These are phyloP conservation scores for Berghia stephanieae DNA, from an alignment of 1,140 invertebrate genomes.

Conservation along the genomic window DNA sequence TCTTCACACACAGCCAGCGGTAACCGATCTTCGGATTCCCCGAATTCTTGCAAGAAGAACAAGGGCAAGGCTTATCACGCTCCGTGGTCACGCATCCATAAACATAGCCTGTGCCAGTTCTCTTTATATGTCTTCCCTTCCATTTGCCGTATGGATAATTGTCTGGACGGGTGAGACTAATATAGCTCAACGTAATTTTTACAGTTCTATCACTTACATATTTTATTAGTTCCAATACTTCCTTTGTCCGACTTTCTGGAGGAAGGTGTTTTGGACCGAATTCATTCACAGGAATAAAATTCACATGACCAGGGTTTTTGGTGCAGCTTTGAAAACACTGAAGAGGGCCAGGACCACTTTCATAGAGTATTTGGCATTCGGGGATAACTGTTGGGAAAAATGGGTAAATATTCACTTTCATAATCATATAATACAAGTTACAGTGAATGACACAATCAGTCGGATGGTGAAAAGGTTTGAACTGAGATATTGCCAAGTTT, in stretches of 20 bases:
- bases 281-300: neutral
- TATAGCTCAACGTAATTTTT: neutral
- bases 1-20: no score
- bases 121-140: neutral
- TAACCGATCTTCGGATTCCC: neutral
- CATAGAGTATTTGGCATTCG: no score
- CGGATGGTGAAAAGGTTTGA: neutral
- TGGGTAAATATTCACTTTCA: no score
- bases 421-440: no score
- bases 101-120: neutral
- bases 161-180: neutral
- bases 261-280: neutral
- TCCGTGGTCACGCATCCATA: neutral
- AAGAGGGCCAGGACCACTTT: neutral
- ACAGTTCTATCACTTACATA: neutral
- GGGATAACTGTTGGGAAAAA: no score
- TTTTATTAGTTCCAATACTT: neutral
- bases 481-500: neutral
- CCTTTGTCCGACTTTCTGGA: neutral
- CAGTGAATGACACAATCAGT: no score
- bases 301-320: slow-evolving; percentile 3
- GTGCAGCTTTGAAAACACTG: neutral
- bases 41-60: neutral
- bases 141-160: neutral
- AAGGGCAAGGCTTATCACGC: neutral